Base-by-base conservation (phyloP, 2,888 invertebrate species). In the Mesochorus sp. region DNA sequence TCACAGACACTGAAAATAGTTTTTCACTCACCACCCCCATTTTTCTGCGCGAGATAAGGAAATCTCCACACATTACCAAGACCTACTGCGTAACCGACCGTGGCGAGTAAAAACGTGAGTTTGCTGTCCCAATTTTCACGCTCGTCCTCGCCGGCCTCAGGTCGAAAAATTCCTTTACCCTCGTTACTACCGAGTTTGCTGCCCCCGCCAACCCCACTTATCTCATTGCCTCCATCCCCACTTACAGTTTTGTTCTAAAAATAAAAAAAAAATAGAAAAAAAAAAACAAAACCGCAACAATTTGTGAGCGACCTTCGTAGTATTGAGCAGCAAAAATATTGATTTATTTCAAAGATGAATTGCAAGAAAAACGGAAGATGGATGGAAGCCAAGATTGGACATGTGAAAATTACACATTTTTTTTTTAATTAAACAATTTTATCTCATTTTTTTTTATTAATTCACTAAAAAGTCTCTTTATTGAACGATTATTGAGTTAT, bases 31-130 rank as follows among this genome's bases (percentile, higher is more conserved):
- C 94, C 98, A 70, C 98, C 98, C 0, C 98, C 98, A 87, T 97
- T 97, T 91, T 98, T 98, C 89, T 98, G 98, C 0, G 98, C 97
- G 82, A 98, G 92, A 91, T 98, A 98, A 0, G 98, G 98, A 91
- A 98, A 98, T 83, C 98, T 93, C 98, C 98, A 98, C 0, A 98
- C 98, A 88, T 98, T 98, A 3, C 98, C 98, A 44, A 98, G 92
- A 0, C 98, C 98, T 0, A 98, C 98, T 3, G 98, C 98, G 86
- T 98, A 98, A 3, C 97, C 97, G 42, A 98, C 96, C n/a, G 98
- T 98, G 0, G 98, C 98, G 83, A 98, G 91, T 14, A 98, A 93
- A 90, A 98, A 98, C 59, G 98, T 98, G 72, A 98, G 92, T 91
- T 97, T 97, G 91, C 96, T 97, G 91, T 97, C 97, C 97, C 97